Percentiles rank a stretch among this genome's conserved stretches.
Conservation (phyloP, 2,888 invertebrate genomes). For the Polydrusus pterygomalis region DNA sequence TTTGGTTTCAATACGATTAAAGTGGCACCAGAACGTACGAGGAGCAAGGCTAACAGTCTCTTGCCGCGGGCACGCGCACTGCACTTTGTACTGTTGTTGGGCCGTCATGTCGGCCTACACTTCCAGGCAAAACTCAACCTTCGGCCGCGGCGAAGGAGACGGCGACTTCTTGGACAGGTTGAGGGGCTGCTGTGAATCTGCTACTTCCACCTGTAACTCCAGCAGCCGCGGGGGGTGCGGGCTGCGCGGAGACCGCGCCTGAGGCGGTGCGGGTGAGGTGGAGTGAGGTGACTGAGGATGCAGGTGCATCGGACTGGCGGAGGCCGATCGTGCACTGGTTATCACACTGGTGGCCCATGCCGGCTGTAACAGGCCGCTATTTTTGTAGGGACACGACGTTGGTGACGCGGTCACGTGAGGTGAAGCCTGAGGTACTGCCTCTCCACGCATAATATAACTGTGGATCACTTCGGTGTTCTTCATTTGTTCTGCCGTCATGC, state of each 20-base stretch:
- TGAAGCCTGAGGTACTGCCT: slow-evolving; percentile 70
- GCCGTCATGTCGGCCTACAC: slow-evolving; percentile 63
- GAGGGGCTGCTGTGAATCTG: slow-evolving; percentile 87
- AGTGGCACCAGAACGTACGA: slow-evolving; percentile 69
- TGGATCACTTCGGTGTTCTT: slow-evolving; percentile 95
- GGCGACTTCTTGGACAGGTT: slow-evolving; percentile 92
- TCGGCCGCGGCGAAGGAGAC: slow-evolving; percentile 82
- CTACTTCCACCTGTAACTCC: slow-evolving; percentile 89
- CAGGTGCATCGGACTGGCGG: slow-evolving; percentile 71
- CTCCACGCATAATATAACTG: slow-evolving; percentile 90
- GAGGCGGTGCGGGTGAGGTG: slow-evolving; percentile 69
- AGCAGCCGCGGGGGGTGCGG: slow-evolving; percentile 72
- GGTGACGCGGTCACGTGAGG: slow-evolving; percentile 75
- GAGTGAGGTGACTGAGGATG: slow-evolving; percentile 71
- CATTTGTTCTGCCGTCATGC: slow-evolving; percentile 94
- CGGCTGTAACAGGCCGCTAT: slow-evolving; percentile 66
- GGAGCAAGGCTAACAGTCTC: slow-evolving; percentile 53
- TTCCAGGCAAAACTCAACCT: slow-evolving; percentile 70
- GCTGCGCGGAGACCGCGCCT: slow-evolving; percentile 70
- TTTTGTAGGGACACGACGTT: slow-evolving; percentile 71
- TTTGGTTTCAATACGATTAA: slow-evolving; percentile 73
- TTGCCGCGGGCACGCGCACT: slow-evolving; percentile 61
- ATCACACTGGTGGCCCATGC: slow-evolving; percentile 77
- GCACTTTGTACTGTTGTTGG: slow-evolving; percentile 69
- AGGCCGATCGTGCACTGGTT: slow-evolving; percentile 72